These are phyloP conservation scores for Panzeria rudis DNA, from an alignment of 2,888 invertebrate species.

Conservation along the genomic window DNA sequence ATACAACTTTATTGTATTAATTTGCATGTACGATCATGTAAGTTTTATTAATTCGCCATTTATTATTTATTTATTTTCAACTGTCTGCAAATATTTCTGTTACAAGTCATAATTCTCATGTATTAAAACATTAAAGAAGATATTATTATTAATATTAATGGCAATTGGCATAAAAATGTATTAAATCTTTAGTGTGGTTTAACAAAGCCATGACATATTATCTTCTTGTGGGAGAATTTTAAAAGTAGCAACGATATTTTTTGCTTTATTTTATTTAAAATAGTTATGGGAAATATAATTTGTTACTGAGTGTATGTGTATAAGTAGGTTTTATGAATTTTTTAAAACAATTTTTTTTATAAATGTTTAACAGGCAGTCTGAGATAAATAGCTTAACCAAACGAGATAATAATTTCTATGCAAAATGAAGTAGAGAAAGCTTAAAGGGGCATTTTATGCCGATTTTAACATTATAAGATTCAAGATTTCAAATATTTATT, in stretches of 20 bases:
- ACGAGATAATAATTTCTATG: too few species aligned
- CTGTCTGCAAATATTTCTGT: conserved; percentile 27
- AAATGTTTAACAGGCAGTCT: too few species aligned
- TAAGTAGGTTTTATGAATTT: not conserved
- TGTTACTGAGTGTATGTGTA: not conserved
- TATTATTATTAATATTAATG: not conserved
- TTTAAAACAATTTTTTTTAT: not conserved
- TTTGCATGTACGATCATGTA: conserved; percentile 44
- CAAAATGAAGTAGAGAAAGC: too few species aligned
- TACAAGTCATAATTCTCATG: conserved; percentile 42
- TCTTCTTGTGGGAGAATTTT: conserved; percentile 41
- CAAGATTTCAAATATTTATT: too few species aligned
- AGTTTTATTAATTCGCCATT: conserved; percentile 52
- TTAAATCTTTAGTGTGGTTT: not conserved
- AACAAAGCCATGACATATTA: conserved; percentile 15
- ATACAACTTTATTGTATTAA: not conserved
- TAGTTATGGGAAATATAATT: not conserved
- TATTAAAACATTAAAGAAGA: conserved; percentile 17
- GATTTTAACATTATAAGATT: too few species aligned
- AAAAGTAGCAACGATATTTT: not conserved
- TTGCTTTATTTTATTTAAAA: not conserved
- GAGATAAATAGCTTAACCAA: too few species aligned
- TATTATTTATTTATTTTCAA: conserved; percentile 42
- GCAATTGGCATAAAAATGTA: not conserved
- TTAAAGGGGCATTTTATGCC: too few species aligned